Percentiles rank a stretch among this genome's conserved stretches.
phyloP scores from a whole-genome alignment of 2,113 vertebrate genomes.

The Oriolus oriolus region DNA sequence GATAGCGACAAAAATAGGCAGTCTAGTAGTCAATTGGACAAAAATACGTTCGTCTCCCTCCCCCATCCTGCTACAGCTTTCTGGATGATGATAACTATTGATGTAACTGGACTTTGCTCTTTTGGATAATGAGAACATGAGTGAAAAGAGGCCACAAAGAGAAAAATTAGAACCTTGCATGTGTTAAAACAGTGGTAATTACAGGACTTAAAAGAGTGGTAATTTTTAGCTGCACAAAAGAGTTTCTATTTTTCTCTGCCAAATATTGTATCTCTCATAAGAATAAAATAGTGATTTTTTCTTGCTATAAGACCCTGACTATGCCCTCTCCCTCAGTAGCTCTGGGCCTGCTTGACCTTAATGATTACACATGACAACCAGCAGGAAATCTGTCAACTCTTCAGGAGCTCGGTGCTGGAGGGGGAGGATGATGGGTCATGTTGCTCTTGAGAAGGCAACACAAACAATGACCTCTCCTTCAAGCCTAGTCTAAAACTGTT shows the following conservation, averaged over 20 bases:
- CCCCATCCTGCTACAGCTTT: neutral
- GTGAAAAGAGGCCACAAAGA: neutral
- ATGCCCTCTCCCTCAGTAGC: neutral
- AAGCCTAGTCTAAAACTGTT: neutral
- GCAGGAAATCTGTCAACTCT: neutral
- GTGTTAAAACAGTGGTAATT: neutral
- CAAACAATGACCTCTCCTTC: neutral
- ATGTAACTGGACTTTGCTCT: neutral
- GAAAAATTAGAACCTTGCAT: neutral
- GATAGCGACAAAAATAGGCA: neutral
- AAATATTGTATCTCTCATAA: neutral
- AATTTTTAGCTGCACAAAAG: neutral
- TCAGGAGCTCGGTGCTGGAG: neutral
- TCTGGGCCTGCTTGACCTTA: neutral
- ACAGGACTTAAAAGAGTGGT: neutral
- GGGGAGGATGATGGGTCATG: neutral
- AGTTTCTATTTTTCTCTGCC: neutral
- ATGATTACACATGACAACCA: neutral
- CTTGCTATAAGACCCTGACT: neutral
- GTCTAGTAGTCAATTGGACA: neutral
- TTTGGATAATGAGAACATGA: neutral
- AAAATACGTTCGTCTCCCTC: rapidly evolving
- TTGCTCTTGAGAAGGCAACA: neutral
- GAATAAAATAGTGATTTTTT: neutral
- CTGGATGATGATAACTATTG: neutral